Conservation (phyloP, 2,888 invertebrate species). For the Campoletis raptor region DNA sequence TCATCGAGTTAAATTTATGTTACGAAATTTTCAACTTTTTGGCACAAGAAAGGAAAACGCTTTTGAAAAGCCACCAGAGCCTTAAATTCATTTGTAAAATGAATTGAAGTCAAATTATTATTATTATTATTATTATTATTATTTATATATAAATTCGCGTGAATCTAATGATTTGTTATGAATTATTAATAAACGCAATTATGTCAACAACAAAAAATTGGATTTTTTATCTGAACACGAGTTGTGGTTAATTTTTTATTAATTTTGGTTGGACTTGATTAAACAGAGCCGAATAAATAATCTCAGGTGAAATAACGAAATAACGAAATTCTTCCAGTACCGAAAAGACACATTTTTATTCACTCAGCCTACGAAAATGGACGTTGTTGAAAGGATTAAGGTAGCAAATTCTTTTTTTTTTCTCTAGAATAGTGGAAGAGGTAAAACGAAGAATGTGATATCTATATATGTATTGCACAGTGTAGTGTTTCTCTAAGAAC, state of each 20-base stretch:
- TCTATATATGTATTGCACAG: slow-evolving; percentile 5
- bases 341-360: slow-evolving; percentile 67
- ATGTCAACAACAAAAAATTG: background rate
- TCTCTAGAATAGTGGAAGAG: slow-evolving; percentile 4
- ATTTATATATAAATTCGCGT: too few relatives aligned
- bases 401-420: slow-evolving; percentile 16
- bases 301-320: background rate
- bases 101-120: background rate
- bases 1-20: slow-evolving; percentile 64
- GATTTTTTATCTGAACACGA: background rate
- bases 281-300: background rate
- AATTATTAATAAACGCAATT: background rate
- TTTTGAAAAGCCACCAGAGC: background rate
- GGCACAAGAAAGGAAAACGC: background rate
- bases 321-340: slow-evolving; percentile 72
- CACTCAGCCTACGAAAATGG: slow-evolving; percentile 69
- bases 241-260: background rate
- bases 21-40: background rate
- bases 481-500: slow-evolving; percentile 25
- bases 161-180: background rate
- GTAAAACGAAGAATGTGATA: slow-evolving; percentile 30
- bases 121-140: background rate
- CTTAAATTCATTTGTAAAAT: background rate
- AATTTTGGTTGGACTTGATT: background rate
- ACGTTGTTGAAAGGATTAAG: slow-evolving; percentile 76